Evolutionary conservation across 2,797 vertebrate species (phyloP).

Genomic region (Syngnathus rostellatus): DNA sequence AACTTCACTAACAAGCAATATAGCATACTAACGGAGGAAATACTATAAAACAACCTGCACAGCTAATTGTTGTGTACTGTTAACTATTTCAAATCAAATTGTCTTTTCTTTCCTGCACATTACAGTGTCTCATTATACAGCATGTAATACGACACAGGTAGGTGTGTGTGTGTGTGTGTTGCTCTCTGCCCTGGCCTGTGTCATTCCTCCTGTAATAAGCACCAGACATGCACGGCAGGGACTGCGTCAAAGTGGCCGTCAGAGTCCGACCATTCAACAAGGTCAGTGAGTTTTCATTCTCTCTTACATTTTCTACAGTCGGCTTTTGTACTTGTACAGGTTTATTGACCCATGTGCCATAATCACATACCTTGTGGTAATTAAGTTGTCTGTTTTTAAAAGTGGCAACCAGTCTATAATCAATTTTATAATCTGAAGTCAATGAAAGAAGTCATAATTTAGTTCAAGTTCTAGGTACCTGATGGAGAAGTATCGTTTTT

Average conservation of each 20-base stretch:
- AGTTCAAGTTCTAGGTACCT: too few species aligned
- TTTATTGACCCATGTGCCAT: too few species aligned
- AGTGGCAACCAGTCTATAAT: too few species aligned
- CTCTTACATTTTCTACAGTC: background rate
- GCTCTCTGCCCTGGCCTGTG: slow-evolving; percentile 13
- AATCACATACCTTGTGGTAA: background rate
- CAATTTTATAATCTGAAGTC: too few species aligned
- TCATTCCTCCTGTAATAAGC: slow-evolving; percentile 19
- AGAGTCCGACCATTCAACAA: slow-evolving; percentile 78
- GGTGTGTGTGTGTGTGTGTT: slow-evolving; percentile 14
- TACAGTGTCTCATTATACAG: background rate
- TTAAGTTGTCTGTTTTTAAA: too few species aligned
- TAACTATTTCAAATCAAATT: background rate
- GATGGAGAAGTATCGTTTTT: too few species aligned
- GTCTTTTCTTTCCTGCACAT: background rate
- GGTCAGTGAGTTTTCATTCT: slow-evolving; percentile 60
- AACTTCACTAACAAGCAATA: background rate
- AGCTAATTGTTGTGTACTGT: slow-evolving; percentile 2
- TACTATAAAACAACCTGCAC: background rate
- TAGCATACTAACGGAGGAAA: background rate
- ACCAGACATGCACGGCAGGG: slow-evolving; percentile 57
- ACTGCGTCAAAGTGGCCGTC: slow-evolving; percentile 77
- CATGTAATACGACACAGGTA: slow-evolving; percentile 14
- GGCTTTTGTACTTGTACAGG: background rate
- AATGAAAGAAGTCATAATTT: too few species aligned